These are phyloP conservation scores for Eulemur albifrons DNA, from an alignment of 2,797 vertebrate genomes.

Conservation along the genomic window DNA sequence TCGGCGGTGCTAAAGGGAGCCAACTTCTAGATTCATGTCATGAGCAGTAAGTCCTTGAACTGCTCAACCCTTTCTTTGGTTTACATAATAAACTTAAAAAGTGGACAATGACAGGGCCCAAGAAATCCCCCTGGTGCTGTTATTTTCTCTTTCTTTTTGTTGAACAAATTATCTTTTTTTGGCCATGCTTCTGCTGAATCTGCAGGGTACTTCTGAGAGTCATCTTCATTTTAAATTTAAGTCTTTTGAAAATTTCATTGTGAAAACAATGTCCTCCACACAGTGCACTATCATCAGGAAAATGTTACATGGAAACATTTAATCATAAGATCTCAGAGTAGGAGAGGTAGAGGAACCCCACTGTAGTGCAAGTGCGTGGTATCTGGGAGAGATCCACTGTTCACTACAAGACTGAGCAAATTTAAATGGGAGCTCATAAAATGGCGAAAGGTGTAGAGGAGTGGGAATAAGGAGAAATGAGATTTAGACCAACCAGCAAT, in stretches of 20 bases:
- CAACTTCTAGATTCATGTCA: neutral
- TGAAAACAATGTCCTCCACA: conserved; percentile 55
- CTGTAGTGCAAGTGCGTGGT: accelerated
- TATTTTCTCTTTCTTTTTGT: conserved; percentile 42
- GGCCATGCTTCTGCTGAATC: conserved; percentile 57
- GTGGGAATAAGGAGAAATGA: neutral
- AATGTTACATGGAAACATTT: conserved; percentile 37
- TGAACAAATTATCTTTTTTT: conserved; percentile 49
- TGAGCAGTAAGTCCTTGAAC: neutral
- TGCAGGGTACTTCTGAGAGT: conserved; percentile 54
- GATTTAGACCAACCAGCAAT: neutral
- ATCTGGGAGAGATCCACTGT: neutral
- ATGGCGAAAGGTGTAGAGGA: neutral
- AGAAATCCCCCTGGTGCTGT: conserved; percentile 6
- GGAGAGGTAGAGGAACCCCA: neutral
- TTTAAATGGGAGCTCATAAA: neutral
- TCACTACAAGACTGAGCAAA: neutral
- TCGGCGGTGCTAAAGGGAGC: neutral
- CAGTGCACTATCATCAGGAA: conserved; percentile 32
- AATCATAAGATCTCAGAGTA: conserved; percentile 40
- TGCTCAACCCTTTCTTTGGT: neutral
- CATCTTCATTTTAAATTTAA: conserved; percentile 61
- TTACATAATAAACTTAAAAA: neutral
- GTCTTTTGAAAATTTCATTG: conserved; percentile 52
- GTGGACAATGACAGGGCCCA: neutral